Conservation (phyloP, 2,113 vertebrate species). For the Pachyramphus minor region DNA sequence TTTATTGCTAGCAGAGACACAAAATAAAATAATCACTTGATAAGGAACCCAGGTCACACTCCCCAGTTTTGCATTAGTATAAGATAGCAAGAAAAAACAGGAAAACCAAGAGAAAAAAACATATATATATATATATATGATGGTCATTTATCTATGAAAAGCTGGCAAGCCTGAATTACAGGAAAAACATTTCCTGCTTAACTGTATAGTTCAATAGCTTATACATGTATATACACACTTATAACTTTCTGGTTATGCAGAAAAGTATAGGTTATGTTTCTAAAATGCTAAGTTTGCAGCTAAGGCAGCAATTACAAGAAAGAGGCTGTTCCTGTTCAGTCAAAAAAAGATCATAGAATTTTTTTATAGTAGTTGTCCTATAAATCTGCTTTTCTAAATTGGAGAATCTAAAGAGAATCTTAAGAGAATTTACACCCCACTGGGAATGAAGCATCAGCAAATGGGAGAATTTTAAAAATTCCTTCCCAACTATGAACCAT, state of each 20-base stretch:
- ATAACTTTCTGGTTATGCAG: background rate
- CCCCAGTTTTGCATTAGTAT: background rate
- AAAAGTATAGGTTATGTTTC: background rate
- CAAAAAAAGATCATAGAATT: background rate
- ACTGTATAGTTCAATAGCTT: background rate
- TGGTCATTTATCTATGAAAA: background rate
- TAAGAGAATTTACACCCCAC: background rate
- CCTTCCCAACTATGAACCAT: background rate
- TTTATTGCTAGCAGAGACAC: background rate
- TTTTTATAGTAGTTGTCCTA: background rate
- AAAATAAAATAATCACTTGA: background rate
- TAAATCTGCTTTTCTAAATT: background rate
- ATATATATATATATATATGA: background rate
- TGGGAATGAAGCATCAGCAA: background rate
- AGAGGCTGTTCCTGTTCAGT: background rate
- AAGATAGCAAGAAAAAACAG: background rate
- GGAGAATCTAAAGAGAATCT: background rate
- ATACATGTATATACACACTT: background rate
- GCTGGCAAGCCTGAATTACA: background rate
- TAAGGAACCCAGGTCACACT: background rate
- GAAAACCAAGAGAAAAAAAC: background rate
- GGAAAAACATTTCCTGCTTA: background rate
- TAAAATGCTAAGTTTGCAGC: background rate
- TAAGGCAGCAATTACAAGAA: background rate
- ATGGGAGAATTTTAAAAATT: background rate